Percentiles rank a stretch among this genome's conserved stretches.
Evolutionary conservation across 92 coral and sea anemone genomes (phyloP).

Genomic region (Ricordea florida): DNA sequence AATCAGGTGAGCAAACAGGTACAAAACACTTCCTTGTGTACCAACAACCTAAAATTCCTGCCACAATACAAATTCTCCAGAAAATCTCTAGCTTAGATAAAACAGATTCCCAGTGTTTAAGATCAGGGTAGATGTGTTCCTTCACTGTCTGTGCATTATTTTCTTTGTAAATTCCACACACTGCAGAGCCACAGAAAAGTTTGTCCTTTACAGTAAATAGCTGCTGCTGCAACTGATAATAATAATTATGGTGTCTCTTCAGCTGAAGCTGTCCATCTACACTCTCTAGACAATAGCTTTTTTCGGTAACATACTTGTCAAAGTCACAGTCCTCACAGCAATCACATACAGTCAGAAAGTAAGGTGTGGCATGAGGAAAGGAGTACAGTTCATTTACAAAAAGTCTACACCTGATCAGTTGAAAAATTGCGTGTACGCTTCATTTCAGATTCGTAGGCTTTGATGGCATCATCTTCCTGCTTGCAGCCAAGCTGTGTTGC

Average conservation of each 20-base stretch:
- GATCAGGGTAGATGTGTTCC: slow-evolving; percentile 12
- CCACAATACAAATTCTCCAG: slow-evolving; percentile 38
- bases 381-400: slow-evolving; percentile 32
- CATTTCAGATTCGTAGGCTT: slow-evolving; percentile 30
- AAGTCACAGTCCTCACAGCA: slow-evolving; percentile 50
- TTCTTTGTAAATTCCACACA: slow-evolving; percentile 19
- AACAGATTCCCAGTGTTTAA: slow-evolving; percentile 14
- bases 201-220: neutral
- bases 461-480: no score
- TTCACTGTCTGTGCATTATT: no score
- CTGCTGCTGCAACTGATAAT: slow-evolving; percentile 21
- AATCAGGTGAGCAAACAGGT: no score
- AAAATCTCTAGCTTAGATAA: slow-evolving; percentile 33
- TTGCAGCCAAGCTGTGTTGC: no score
- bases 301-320: slow-evolving; percentile 1
- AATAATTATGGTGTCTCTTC: slow-evolving; percentile 33
- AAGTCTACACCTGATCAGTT: slow-evolving; percentile 37
- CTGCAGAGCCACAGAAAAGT: slow-evolving; percentile 15
- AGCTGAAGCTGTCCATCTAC: slow-evolving; percentile 12
- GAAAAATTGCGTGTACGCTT: slow-evolving; percentile 19
- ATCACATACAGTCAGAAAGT: slow-evolving; percentile 54
- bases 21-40: slow-evolving; percentile 51
- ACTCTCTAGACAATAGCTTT: slow-evolving; percentile 30
- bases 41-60: slow-evolving; percentile 49
- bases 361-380: slow-evolving; percentile 75